A percentile compares a stretch with the other conserved stretches of the same genome.
Conservation (phyloP, 2,113 vertebrate species). For the Lamprologus callipterus region DNA sequence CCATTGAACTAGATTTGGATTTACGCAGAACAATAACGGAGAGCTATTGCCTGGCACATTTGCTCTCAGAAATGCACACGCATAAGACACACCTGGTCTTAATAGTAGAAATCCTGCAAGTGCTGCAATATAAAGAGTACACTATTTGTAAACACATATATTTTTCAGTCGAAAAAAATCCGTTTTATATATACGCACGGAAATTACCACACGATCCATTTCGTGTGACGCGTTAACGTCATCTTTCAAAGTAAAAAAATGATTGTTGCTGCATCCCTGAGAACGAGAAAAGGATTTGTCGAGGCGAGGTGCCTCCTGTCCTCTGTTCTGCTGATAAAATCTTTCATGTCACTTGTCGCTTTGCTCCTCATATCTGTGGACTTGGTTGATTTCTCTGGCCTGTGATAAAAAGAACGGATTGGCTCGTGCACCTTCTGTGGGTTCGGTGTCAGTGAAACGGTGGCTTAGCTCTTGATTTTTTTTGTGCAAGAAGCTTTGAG, state of each 20-base stretch:
- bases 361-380: slow-evolving; percentile 40
- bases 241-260: slow-evolving; percentile 16
- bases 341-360: slow-evolving; percentile 40
- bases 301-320: background rate
- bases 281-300: slow-evolving; percentile 13
- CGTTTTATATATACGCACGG: slow-evolving; percentile 1
- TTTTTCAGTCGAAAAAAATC: slow-evolving; percentile 1
- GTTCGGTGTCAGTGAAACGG: slow-evolving; percentile 6
- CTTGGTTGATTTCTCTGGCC: slow-evolving; percentile 10
- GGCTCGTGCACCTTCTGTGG: background rate
- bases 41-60: background rate
- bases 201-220: slow-evolving; percentile 22
- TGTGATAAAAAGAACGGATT: slow-evolving; percentile 35
- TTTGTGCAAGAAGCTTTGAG: slow-evolving; percentile 19
- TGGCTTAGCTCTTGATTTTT: slow-evolving; percentile 19
- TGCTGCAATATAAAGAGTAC: background rate
- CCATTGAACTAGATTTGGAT: background rate
- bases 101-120: background rate
- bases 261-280: background rate
- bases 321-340: slow-evolving; percentile 39
- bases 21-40: background rate
- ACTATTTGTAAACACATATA: background rate
- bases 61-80: background rate
- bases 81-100: background rate
- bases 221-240: background rate